phyloP scores from a whole-genome alignment of 2,888 invertebrate genomes.

The Platerodrilus igneus region DNA sequence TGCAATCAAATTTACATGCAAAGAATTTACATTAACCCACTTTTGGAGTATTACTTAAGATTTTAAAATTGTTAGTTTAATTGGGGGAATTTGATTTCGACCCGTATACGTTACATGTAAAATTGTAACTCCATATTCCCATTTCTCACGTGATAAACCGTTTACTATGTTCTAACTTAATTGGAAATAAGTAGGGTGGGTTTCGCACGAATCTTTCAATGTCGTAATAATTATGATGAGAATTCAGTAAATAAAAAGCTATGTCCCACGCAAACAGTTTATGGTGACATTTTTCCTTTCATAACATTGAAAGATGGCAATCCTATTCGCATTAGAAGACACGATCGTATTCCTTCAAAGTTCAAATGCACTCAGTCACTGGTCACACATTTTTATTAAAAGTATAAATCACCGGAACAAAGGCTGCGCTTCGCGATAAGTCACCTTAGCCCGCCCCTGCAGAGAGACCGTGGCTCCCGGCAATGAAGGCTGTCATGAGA shows the following conservation, averaged over 20 bases:
- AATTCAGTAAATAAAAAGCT: slow-evolving; percentile 12
- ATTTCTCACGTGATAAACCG: too few relatives aligned
- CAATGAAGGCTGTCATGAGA: slow-evolving; percentile 60
- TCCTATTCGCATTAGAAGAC: slow-evolving; percentile 28
- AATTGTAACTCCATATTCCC: too few relatives aligned
- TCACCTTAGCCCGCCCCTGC: slow-evolving; percentile 47
- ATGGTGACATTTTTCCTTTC: slow-evolving; percentile 9
- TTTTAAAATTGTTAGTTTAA: too few relatives aligned
- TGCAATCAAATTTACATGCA: too few relatives aligned
- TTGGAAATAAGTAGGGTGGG: too few relatives aligned
- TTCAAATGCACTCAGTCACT: slow-evolving; percentile 45
- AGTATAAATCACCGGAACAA: slow-evolving; percentile 61
- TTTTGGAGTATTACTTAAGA: too few relatives aligned
- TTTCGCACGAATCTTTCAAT: too few relatives aligned
- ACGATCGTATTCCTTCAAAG: slow-evolving; percentile 28
- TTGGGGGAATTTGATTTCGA: too few relatives aligned
- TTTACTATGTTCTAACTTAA: too few relatives aligned
- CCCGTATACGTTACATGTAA: too few relatives aligned
- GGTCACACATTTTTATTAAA: slow-evolving; percentile 63
- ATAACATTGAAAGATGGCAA: slow-evolving; percentile 11
- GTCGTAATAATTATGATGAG: too few relatives aligned
- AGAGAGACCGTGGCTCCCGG: slow-evolving; percentile 46
- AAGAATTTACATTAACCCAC: too few relatives aligned
- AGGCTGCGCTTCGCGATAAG: slow-evolving; percentile 53
- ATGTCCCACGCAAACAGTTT: slow-evolving; percentile 10